Base-by-base conservation (phyloP, 2,888 invertebrate species). In the Caenorhabditis plicata region DNA sequence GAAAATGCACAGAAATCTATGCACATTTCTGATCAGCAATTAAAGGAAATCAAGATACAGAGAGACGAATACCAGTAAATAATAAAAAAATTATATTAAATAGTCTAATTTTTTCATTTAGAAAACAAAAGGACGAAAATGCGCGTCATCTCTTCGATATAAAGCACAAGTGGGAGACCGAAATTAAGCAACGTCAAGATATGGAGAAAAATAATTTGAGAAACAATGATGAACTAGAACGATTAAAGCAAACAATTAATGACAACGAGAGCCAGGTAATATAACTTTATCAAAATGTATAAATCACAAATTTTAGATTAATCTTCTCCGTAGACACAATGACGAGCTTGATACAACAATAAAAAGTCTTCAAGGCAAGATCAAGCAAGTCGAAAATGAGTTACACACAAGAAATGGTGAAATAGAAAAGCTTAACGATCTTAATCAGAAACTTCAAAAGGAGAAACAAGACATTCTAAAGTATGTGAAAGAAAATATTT, bases 321-420 rank as follows among this genome's bases (percentile, higher is more conserved):
- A 73, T 48, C 57, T 77, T n/a, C 63, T 78, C 7, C 73, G 77
- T 20, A 68, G 75, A 33, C 75, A 74, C 57, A 80, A 80, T 36
- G 79, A 79, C 46, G 79, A 79, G 31, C 63, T 80, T 36, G 79
- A 79, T 50, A 73, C 77, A 1, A 73, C 75, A 25, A 71, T 78
- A 41, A 79, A 80, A 68, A 75, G 69, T 25, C 65, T 66, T n/a
- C 77, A 76, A 61, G 77, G 78, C 35, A 80, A 77, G 54, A 49
- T 71, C 9, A 64, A 68, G n/a, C 71, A 73, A 33, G 51, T 75
- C 15, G 79, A 79, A 52, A 79, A 77, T 47, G 79, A 79, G 22
- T 33, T 79, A 27, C 68, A 63, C 45, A 58, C 68, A 19, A 57
- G 69, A 35, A 63, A 64, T 17, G 75, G 74, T 32, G 79, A 79